Evolutionary conservation across 2,797 vertebrate genomes (phyloP), one percentile per base, ranked within the genome.

Genomic region (Momotus momota): DNA sequence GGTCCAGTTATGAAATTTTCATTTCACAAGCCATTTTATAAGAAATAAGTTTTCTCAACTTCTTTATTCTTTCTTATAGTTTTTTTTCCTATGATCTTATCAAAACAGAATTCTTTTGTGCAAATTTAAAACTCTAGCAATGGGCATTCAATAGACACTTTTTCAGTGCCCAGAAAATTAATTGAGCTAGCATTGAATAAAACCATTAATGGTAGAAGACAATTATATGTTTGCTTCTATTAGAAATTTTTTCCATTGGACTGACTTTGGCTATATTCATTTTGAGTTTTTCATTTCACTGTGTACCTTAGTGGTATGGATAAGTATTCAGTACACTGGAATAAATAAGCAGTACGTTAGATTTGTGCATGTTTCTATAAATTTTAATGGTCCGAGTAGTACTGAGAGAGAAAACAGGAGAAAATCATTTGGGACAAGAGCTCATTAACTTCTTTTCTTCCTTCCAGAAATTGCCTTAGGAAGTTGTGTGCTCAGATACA

Each of bases 81-180:
- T 20, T 12, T 17, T 16, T 26, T 27, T 29, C 2, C 12, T 19
- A 3, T 19, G 6, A 27, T 38, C 0, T 0, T 46, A 41, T 41
- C 33, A 29, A 66, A 73, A 19, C 57, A 6, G 8, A 72, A 65
- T 6, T 51, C 25, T 33, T 61, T 72, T 41, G 14, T 73, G 49
- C 49, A 69, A 69, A 82, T 58, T 41, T 46, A 58, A 38, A 12
- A 12, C 23, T 31, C 14, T 14, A 90, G 54, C 26, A 67, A 29
- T 29, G 23, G 10, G 17, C 14, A 69, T 74, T 58, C 45, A 43
- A 35, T 12, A 26, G 18, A 16, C 7, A 7, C 12, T 61, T 77
- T 69, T 48, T 55, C 22, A 51, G 12, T 52, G 38, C 6, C 14
- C 43, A 55, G 9, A 40, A 27, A 74, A 55, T 74, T 70, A 51